Evolutionary conservation across 1,140 invertebrate species (phyloP), one percentile per base, ranked within the genome.

Genomic region (Littorina saxatilis): DNA sequence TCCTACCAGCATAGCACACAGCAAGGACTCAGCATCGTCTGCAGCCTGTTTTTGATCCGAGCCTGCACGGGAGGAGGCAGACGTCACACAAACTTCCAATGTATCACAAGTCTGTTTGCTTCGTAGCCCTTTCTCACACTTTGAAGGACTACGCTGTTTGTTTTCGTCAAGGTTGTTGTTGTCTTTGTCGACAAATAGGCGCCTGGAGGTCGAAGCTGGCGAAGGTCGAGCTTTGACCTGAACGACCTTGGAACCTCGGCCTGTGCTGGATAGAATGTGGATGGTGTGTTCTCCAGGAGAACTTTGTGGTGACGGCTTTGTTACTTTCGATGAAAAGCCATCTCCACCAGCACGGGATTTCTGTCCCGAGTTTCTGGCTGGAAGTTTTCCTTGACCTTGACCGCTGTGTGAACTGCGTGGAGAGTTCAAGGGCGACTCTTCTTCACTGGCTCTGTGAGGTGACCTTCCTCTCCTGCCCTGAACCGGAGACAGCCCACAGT

Each of bases 1-100:
- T 29, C 82, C 82, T 13, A 83, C 66, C 43, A 83, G 50, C 82
- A 83, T 83, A 20, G 82, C 82, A 83, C 82, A 83, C 32, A 83
- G 39, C 13, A 83, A 52, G 13, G 82, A 83, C 75, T 68, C 43
- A 23, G 58, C 61, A 1, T n/a, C 7, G 15, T 35, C 55, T 17
- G 39, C 20, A 27, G 78, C 15, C 23, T 0, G 20, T 35, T 68
- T 37, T 32, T n/a, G n/a, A 1, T 32, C 32, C 7, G 43, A 52
- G 29, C 35, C 13, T 35, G n/a, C n/a, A n/a, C n/a, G n/a, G 23
- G 47, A 47, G 9, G 72, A 74, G 17, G 29, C 32, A 32, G 43
- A 29, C 47, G 72, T 11, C 1, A 13, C 20, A 27, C 20, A 27
- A 32, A 13, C 27, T 17, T 4, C 27, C 27, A 27, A 23, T 17